Conservation (phyloP, 92 coral and sea anemone genomes). For the Epizoanthus ramosus region DNA sequence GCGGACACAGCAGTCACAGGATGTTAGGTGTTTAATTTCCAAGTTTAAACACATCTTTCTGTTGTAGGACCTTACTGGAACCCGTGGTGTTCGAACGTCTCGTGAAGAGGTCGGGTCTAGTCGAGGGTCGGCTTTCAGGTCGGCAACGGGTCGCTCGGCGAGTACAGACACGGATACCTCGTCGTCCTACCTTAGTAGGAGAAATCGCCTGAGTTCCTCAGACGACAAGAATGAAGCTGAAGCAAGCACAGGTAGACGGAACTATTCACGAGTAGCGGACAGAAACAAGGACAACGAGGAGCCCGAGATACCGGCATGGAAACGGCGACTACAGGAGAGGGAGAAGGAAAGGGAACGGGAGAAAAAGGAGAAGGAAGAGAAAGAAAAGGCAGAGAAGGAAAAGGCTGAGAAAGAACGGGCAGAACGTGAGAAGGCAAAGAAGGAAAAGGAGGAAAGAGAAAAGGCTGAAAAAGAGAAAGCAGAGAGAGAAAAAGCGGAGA, state of each 20-base stretch:
- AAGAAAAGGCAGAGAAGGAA: conserved; percentile 49
- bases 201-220: conserved; percentile 32
- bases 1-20: too few relatives aligned
- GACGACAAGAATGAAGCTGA: conserved; percentile 68
- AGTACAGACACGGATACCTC: conserved; percentile 6
- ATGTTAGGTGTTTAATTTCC: too few relatives aligned
- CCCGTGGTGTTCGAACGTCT: conserved; percentile 16
- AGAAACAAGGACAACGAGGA: conserved; percentile 83
- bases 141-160: background rate
- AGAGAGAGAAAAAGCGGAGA: conserved; percentile 33
- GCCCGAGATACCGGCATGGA: conserved; percentile 73
- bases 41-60: background rate
- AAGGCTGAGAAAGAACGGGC: conserved; percentile 43
- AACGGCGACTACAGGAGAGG: conserved; percentile 71
- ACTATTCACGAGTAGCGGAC: conserved; percentile 1
- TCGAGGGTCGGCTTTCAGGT: background rate
- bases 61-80: conserved; percentile 25
- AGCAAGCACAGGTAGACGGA: conserved; percentile 42
- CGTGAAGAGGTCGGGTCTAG: conserved; percentile 24
- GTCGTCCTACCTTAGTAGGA: conserved; percentile 29
- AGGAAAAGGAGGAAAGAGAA: conserved; percentile 24
- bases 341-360: conserved; percentile 73
- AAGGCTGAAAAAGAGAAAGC: conserved; percentile 10
- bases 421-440: conserved; percentile 49
- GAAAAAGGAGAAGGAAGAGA: conserved; percentile 54